Evolutionary conservation across 2,888 invertebrate species (phyloP), one percentile per base, ranked within the genome.

Genomic region (Rugalucina vietnamica): DNA sequence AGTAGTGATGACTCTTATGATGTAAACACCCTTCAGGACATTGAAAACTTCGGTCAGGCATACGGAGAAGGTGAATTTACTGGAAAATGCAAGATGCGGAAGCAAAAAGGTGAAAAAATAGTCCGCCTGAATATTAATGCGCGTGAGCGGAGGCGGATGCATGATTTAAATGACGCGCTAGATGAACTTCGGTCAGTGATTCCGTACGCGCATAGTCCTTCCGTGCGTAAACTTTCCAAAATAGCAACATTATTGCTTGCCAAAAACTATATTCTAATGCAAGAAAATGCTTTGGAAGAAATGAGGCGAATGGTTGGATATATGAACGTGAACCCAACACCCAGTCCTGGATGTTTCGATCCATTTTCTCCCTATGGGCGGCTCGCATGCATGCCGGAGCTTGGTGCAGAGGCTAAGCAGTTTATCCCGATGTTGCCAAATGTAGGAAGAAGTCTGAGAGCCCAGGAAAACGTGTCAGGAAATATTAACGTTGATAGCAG

Each of bases 141-240:
- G 8, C 90, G 95, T 39, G 95, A 95, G 90, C 89, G 95, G 43
- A 89, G 94, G 70, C 90, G 95, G 74, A 95, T 95, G 95, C 95
- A 95, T 88, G 95, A 95, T 88, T 87, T 95, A 81, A 95, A 95
- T 90, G 95, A 95, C 84, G 95, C 95, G 0, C 90, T 95, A 75
- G 95, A 95, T 84, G 94, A 93, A 76, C 91, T 95, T 34, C 89
- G 95, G 3, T 91, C 92, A 1, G 95, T 95, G 60, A 95, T 95
- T 34, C 95, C 95, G n/a, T 95, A 95, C 88, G 94, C 94, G 1
- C 94, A 94, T 90, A 93, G 93, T 81, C 95, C 95, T 3, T 94
- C 94, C 8, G 95, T 95, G n/a, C 85, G 95, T 71, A 95, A 95
- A 90, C 93, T 95, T 29, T 94, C 94, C 43, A 95, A 95, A 86